Evolutionary conservation across 2,113 vertebrate genomes (phyloP).

Genomic region (Daphoenositta chrysoptera): DNA sequence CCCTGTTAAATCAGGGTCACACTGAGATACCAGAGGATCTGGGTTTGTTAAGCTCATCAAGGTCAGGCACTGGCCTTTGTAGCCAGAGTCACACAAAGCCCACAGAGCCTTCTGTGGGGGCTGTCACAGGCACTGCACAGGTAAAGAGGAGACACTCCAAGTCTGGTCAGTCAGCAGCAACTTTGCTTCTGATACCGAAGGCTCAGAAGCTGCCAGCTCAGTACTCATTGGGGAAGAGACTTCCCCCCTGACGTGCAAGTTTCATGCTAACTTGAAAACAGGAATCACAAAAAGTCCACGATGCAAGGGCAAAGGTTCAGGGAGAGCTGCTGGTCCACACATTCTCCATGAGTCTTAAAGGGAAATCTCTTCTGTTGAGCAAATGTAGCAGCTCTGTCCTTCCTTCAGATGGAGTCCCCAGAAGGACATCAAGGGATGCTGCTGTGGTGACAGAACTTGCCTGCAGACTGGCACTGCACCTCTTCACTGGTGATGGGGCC

Average conservation of each 20-base stretch:
- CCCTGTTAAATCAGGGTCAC: neutral
- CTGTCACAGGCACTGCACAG: neutral
- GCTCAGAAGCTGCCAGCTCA: neutral
- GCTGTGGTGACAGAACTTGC: neutral
- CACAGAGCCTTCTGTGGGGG: neutral
- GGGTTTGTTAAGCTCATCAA: neutral
- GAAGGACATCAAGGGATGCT: neutral
- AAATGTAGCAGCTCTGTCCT: neutral
- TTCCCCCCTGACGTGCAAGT: accelerated
- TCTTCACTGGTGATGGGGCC: neutral
- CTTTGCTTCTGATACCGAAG: neutral
- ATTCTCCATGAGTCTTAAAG: neutral
- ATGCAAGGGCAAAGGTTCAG: neutral
- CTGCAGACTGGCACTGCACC: neutral
- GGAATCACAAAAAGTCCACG: neutral
- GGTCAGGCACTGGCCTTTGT: neutral
- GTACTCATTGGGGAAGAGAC: neutral
- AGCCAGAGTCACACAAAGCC: neutral
- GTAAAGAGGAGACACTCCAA: neutral
- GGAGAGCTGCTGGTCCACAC: neutral
- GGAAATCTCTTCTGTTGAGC: neutral
- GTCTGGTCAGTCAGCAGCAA: neutral
- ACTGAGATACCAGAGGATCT: neutral
- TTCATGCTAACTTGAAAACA: neutral
- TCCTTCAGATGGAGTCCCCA: neutral